phyloP scores from a whole-genome alignment of 2,113 vertebrate genomes.

The Cololabis saira region DNA sequence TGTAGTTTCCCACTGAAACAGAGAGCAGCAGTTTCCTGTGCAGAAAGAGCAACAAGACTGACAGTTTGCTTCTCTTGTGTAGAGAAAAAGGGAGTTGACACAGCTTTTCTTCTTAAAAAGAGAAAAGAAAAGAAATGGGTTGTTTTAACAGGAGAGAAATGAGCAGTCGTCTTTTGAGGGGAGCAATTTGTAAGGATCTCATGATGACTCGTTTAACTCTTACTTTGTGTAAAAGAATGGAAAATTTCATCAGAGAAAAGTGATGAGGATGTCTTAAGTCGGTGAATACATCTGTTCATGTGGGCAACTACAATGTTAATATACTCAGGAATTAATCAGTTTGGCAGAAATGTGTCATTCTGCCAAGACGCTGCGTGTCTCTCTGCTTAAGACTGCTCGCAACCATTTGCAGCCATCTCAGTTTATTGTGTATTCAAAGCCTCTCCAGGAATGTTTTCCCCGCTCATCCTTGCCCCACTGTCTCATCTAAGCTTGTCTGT shows the following conservation, averaged over 20 bases:
- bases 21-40: constrained; percentile 30
- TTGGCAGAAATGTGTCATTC: constrained; percentile 8
- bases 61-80: constrained; percentile 16
- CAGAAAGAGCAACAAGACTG: constrained; percentile 13
- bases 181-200: background rate
- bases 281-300: background rate
- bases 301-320: no score
- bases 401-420: background rate
- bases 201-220: no score
- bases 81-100: background rate
- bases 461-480: background rate
- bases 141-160: constrained; percentile 2
- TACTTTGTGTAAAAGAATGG: background rate
- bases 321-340: background rate
- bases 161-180: background rate
- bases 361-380: background rate
- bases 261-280: background rate
- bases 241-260: background rate
- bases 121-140: background rate
- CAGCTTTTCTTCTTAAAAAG: background rate
- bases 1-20: constrained; percentile 32
- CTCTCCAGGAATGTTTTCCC: background rate
- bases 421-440: background rate
- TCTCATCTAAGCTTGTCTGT: background rate
- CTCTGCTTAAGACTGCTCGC: background rate